Evolutionary conservation across 2,888 invertebrate genomes (phyloP).

Genomic region (Papilio elwesi): DNA sequence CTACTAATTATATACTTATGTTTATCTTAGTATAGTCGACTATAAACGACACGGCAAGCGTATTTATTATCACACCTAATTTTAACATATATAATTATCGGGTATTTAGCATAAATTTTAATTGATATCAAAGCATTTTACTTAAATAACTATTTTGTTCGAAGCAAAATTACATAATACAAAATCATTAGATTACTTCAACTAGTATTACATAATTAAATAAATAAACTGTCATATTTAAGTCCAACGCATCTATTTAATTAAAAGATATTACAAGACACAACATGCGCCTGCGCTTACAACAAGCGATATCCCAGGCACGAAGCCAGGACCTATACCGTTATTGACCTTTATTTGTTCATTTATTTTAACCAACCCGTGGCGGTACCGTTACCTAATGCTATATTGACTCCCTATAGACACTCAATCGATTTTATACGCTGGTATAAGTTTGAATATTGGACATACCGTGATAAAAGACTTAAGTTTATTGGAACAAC

Average conservation of each 20-base stretch:
- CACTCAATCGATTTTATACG: conserved; percentile 25
- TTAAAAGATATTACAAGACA: background rate
- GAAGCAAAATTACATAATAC: no score
- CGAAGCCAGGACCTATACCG: conserved; percentile 29
- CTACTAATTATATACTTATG: no score
- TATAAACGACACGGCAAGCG: no score
- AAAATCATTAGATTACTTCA: no score
- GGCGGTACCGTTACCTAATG: conserved; percentile 30
- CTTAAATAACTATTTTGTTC: no score
- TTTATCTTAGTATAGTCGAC: no score
- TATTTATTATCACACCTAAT: no score
- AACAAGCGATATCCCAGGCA: conserved; percentile 8
- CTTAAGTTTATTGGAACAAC: background rate
- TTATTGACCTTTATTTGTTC: conserved; percentile 40
- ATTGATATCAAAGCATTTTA: no score
- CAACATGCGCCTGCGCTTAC: conserved; percentile 39
- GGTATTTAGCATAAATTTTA: no score
- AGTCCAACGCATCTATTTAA: background rate
- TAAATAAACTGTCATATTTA: no score
- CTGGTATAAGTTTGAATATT: conserved; percentile 29
- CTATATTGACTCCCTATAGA: conserved; percentile 31
- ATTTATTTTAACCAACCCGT: conserved; percentile 36
- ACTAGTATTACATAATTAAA: no score
- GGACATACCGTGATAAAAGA: conserved; percentile 6
- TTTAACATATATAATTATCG: no score